Conservation (phyloP, 2,797 vertebrate species). For the Danio albolineatus region DNA sequence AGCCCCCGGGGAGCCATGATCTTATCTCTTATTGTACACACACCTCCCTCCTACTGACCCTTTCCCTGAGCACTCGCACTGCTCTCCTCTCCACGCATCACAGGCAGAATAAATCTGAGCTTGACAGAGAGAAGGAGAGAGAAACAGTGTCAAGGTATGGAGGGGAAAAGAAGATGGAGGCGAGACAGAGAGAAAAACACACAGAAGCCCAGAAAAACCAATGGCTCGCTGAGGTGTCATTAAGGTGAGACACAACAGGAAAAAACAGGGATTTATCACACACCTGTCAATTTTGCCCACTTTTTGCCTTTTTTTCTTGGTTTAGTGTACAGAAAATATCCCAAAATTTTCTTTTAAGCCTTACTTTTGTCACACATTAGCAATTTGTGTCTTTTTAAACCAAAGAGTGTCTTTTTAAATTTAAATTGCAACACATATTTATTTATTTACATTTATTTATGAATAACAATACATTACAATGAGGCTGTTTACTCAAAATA, state of each 20-base stretch:
- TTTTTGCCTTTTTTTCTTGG: too few relatives aligned
- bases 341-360: too few relatives aligned
- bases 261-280: too few relatives aligned
- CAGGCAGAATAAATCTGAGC: conserved; percentile 96
- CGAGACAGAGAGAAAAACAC: conserved; percentile 58
- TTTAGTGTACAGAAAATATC: too few relatives aligned
- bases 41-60: conserved; percentile 74
- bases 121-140: conserved; percentile 71
- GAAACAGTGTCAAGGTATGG: conserved; percentile 39
- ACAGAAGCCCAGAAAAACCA: conserved; percentile 74
- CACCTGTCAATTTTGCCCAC: too few relatives aligned
- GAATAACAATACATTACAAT: too few relatives aligned
- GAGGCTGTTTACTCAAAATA: too few relatives aligned
- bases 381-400: too few relatives aligned
- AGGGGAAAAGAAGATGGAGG: conserved; percentile 50
- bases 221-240: conserved; percentile 81
- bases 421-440: too few relatives aligned
- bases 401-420: too few relatives aligned
- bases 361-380: too few relatives aligned
- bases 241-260: conserved; percentile 52
- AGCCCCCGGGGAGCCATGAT: conserved; percentile 87
- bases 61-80: conserved; percentile 70
- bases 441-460: too few relatives aligned
- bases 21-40: conserved; percentile 95
- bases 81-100: conserved; percentile 80